Base-by-base conservation (phyloP, 2,113 vertebrate genomes). In the Hiodon alosoides region DNA sequence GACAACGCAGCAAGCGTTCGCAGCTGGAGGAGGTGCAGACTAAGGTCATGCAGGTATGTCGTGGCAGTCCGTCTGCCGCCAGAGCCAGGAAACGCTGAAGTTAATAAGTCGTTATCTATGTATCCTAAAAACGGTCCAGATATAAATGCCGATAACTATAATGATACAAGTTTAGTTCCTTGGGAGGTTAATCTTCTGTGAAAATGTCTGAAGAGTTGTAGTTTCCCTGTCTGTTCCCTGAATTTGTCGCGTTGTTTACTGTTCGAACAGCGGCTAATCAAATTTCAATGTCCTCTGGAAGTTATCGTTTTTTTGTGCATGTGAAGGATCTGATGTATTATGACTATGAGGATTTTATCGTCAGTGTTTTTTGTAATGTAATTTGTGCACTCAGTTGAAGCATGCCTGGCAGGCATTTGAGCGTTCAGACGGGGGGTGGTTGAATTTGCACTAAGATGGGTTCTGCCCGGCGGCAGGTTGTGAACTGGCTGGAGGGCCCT, bases 401-500 rank as follows among this genome's bases (percentile, higher is more conserved):
- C n/a, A 61, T 65, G 5, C 16, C 62, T 46, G 31, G 3, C 6
- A 6, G 31, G 31, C 48, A 66, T 66, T 31, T 66, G 6, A 10
- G 2, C 64, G 2, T 16, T 3, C 47, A 10, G 50, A 10, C 53
- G n/a, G 73, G 46, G 4, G 3, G 61, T 54, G 8, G 65, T 54
- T 13, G 54, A 47, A 14, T 3, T 8, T 16, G 4, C 1, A 7
- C 11, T 73, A 73, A 73, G 7, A 14, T 47, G 16, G 3, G 10
- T 17, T 53, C 51, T 67, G 69, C 69, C 68, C 69, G 64, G 76
- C 61, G 58, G 54, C 79, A 99, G 97, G 97, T 99, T 66, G 97
- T 99, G 80, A 98, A 95, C 79, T 99, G 97, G 97, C 91, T 99
- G 80, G 95, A 99, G 92, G 97, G 97, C 78, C 97, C 97, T 5